phyloP scores from a whole-genome alignment of 2,113 vertebrate genomes.

The Catharus minimus region DNA sequence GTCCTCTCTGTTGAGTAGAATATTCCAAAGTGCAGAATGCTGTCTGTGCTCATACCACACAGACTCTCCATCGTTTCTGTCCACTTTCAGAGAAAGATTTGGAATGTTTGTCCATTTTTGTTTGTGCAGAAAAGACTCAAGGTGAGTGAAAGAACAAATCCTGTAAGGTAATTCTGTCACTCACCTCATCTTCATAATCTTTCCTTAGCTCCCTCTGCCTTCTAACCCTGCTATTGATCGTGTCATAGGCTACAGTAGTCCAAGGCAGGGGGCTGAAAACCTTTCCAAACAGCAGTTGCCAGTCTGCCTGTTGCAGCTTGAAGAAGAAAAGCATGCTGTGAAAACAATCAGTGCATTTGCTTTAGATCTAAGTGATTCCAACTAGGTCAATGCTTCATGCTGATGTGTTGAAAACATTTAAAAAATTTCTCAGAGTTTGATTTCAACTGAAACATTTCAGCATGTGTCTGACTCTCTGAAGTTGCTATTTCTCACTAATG shows the following conservation, averaged over 20 bases:
- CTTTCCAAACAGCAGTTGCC: slow-evolving; percentile 71
- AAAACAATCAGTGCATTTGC: slow-evolving; percentile 91
- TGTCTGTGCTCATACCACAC: fast-evolving
- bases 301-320: slow-evolving; percentile 72
- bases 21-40: neutral
- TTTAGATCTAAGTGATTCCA: slow-evolving; percentile 88
- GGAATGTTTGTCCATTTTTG: slow-evolving; percentile 49
- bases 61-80: neutral
- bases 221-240: slow-evolving; percentile 80
- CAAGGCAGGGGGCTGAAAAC: slow-evolving; percentile 83
- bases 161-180: slow-evolving; percentile 71
- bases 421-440: slow-evolving; percentile 80
- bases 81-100: neutral
- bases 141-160: slow-evolving; percentile 79
- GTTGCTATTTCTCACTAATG: slow-evolving; percentile 71
- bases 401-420: slow-evolving; percentile 87
- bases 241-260: slow-evolving; percentile 77
- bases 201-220: slow-evolving; percentile 71
- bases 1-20: neutral
- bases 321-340: slow-evolving; percentile 83
- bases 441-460: slow-evolving; percentile 75
- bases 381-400: slow-evolving; percentile 84
- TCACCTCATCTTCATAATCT: slow-evolving; percentile 83
- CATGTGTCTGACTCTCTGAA: slow-evolving; percentile 62
- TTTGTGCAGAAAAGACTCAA: slow-evolving; percentile 65